Evolutionary conservation across 2,113 vertebrate genomes (phyloP), one percentile per base, ranked within the genome.

Genomic region (Chionodraco myersi): DNA sequence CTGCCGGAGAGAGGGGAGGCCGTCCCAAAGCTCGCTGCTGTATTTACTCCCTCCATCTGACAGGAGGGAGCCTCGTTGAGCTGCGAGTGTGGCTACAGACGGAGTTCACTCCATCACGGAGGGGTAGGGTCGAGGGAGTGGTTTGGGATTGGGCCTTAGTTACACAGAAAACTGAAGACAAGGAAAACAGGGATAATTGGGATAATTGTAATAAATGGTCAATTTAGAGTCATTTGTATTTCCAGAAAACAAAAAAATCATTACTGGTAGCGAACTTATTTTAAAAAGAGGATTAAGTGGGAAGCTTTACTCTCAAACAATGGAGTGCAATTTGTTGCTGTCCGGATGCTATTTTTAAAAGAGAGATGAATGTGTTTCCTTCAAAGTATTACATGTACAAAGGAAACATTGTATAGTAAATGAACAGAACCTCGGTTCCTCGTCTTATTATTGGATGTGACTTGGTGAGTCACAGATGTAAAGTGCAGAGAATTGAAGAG

Each of bases 391-490:
- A 5, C n/a, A 15, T 56, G 53, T 34, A 49, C 58, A 73, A 30
- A 36, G 62, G n/a, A 52, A 9, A 0, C 54, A 41, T 44, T 81
- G 58, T n/a, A 5, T 45, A 15, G 26, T 9, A 65, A 54, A 48
- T 30, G 49, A 36, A 10, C 14, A n/a, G 26, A 73, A 15, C 57
- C 15, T 34, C 3, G 15, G 14, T 34, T 16, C 57, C 57, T 58
- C 5, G 7, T 48, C 47, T 26, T 49, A 16, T 65, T 47, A n/a
- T 23, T 49, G 2, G 18, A 23, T 63, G 6, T 63, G 44, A 63
- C n/a, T 21, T 45, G 30, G 3, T 51, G 73, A 81, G 69, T 77
- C 73, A 36, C 53, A n/a, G 13, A 36, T 14, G 36, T 36, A 48
- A 30, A 52, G 8, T 15, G 68, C n/a, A 47, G 53, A 45, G 36